Conservation (phyloP, 2,797 vertebrate genomes). For the Rousettus madagascariensis region DNA sequence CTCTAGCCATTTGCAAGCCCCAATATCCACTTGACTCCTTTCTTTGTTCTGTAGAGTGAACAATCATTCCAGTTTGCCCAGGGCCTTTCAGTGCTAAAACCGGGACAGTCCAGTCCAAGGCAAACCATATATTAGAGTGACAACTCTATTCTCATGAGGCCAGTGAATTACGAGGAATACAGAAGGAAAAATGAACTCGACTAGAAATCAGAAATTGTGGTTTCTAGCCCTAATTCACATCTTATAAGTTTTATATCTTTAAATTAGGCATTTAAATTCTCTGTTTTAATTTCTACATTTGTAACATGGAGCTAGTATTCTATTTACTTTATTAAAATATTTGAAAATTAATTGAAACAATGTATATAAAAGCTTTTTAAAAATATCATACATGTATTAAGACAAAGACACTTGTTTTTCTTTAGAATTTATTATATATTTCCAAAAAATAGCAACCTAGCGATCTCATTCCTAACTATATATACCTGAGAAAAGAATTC, state of each 20-base stretch:
- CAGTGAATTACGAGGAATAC: not conserved
- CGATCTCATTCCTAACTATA: not conserved
- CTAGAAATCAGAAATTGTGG: not conserved
- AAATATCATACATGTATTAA: not conserved
- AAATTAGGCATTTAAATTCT: slow-evolving; percentile 31
- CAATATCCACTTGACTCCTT: not conserved
- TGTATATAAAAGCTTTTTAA: not conserved
- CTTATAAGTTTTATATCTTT: not conserved
- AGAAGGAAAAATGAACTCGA: not conserved
- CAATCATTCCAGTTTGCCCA: not conserved
- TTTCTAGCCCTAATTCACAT: not conserved
- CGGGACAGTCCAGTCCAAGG: not conserved
- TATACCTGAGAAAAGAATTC: not conserved
- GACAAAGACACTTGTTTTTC: not conserved
- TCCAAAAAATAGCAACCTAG: not conserved
- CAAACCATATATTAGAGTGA: not conserved
- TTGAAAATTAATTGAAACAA: not conserved
- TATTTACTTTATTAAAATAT: not conserved
- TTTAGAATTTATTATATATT: slow-evolving; percentile 41
- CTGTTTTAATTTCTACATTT: not conserved
- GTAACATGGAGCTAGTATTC: not conserved
- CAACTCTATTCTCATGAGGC: not conserved
- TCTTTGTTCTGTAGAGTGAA: not conserved
- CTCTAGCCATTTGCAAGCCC: not conserved
- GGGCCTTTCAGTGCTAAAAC: not conserved